Percentiles rank a stretch among this genome's conserved stretches.
These are phyloP conservation scores for Macrocentrus cingulum DNA, from an alignment of 1,140 invertebrate genomes.

Conservation along the genomic window DNA sequence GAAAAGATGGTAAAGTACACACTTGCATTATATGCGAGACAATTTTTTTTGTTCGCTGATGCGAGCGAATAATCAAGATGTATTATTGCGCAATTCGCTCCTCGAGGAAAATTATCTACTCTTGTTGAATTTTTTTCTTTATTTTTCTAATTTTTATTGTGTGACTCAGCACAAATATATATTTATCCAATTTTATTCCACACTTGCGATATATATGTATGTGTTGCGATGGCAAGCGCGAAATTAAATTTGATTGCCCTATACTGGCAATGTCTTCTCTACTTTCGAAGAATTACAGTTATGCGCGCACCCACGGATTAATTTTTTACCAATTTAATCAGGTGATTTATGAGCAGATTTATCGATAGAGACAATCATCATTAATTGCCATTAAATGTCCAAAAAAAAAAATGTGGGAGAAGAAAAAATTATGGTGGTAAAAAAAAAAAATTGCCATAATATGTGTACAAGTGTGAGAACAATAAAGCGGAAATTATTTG, in stretches of 20 bases:
- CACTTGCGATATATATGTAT: constrained; percentile 14
- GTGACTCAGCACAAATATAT: too few relatives aligned
- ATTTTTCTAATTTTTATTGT: neutral
- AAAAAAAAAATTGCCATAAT: neutral
- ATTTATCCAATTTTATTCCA: too few relatives aligned
- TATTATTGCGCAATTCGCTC: too few relatives aligned
- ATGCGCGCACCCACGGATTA: neutral
- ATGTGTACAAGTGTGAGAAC: constrained; percentile 2
- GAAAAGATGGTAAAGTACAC: too few relatives aligned
- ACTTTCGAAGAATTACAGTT: constrained; percentile 4
- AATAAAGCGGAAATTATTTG: constrained; percentile 41
- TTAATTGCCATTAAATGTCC: neutral
- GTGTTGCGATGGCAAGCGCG: neutral
- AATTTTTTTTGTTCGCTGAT: too few relatives aligned
- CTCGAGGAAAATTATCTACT: too few relatives aligned
- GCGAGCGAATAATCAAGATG: too few relatives aligned
- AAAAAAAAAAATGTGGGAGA: neutral
- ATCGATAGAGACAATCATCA: constrained; percentile 1
- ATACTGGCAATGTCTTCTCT: neutral
- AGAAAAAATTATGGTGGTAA: neutral
- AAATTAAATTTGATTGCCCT: constrained; percentile 17
- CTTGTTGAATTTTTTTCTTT: too few relatives aligned
- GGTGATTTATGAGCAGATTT: neutral
- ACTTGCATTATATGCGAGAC: too few relatives aligned
- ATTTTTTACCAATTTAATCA: neutral